Evolutionary conservation across 2,113 vertebrate species (phyloP), one percentile per base, ranked within the genome.

Genomic region (Pelecanoides urinatrix): DNA sequence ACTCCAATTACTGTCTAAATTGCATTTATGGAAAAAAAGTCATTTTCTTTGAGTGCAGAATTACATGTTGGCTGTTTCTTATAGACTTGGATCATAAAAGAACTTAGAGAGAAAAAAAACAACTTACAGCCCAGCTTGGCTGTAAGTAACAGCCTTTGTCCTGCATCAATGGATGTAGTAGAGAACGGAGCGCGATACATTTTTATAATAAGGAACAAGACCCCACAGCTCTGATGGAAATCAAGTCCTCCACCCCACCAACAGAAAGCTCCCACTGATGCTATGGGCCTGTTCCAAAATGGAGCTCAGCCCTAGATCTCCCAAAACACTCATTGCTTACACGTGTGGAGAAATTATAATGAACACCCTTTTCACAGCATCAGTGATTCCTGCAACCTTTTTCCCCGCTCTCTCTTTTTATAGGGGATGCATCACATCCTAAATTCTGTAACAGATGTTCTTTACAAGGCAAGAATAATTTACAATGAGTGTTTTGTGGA

Each of bases 1-100:
- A 86, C 87, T 94, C 71, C 44, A 95, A 73, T 95, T 94, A 88
- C 92, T 74, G 50, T 63, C 78, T 79, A 71, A 94, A 97, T 88
- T 88, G n/a, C 75, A 90, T 90, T 90, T 95, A 82, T 52, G 56
- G 76, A 44, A 75, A 0, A 30, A 49, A 83, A 27, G 23, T 45
- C 0, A 34, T 91, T 94, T 92, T 94, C 44, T 90, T 61, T 76
- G 66, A 93, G 94, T 26, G 22, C 80, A 93, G 81, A 88, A 91
- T 95, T 94, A 94, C 87, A 73, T 16, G 62, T 67, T 91, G 77
- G 58, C 90, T 96, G 44, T 91, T 94, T 87, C 93, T 85, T 93
- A 93, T 5, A 81, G 66, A 91, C 85, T 88, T 85, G 77, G 58
- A 94, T 88, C 87, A 88, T 61, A 94, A 85, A 90, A 88, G 70